Evolutionary conservation across 2,888 invertebrate genomes (phyloP), one percentile per base, ranked within the genome.

Genomic region (Acanthoscelides obtectus): DNA sequence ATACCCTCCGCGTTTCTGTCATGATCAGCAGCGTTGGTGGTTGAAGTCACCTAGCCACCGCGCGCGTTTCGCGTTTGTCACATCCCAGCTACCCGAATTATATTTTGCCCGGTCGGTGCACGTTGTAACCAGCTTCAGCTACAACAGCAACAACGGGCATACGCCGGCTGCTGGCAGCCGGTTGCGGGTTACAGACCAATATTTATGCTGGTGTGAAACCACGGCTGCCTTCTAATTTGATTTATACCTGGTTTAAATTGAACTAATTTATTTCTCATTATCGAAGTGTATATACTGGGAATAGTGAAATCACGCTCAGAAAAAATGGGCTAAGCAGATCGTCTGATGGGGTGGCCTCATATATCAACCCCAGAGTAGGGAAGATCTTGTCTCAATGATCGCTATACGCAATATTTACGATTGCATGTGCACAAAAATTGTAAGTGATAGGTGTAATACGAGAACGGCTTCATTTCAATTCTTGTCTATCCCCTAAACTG

Each of bases 251-350:
- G 78, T 76, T 78, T 78, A 80, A 81, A 79, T 79, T 77, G 77
- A 78, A 80, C 79, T 80, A 81, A 81, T 81, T 79, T 79, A 78
- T 75, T 77, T 75, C 79, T 80, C 78, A 79, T 80, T 80, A 81
- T 79, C 77, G 77, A 78, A 75, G n/a, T n/a, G n/a, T n/a, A n/a
- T n/a, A n/a, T n/a, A n/a, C n/a, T n/a, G n/a, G n/a, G n/a, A n/a
- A n/a, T n/a, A n/a, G n/a, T n/a, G n/a, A n/a, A n/a, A n/a, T n/a
- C n/a, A n/a, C n/a, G n/a, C n/a, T n/a, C n/a, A n/a, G n/a, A n/a
- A n/a, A n/a, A n/a, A n/a, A n/a, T n/a, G n/a, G n/a, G n/a, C n/a
- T n/a, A n/a, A n/a, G n/a, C n/a, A n/a, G n/a, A n/a, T n/a, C n/a
- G n/a, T n/a, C n/a, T n/a, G n/a, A n/a, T n/a, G n/a, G n/a, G n/a